Evolutionary conservation across 2,113 vertebrate genomes (phyloP).

Genomic region (Sturnira hondurensis): DNA sequence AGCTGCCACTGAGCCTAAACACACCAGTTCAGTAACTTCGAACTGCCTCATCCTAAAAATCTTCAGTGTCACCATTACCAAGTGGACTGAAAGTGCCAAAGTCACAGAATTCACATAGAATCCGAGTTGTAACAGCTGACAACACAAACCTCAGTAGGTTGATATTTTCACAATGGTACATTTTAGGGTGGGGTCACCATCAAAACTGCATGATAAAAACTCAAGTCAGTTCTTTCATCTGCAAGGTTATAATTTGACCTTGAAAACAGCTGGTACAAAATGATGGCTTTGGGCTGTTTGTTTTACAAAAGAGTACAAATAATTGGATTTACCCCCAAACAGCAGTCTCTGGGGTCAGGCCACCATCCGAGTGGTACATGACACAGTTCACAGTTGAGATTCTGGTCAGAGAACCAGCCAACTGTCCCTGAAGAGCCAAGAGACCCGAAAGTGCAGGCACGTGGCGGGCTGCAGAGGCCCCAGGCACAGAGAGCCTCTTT

Average conservation of each 20-base stretch:
- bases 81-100: not conserved
- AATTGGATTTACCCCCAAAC: not conserved
- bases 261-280: not conserved
- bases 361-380: not conserved
- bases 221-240: not conserved
- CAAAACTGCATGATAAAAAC: not conserved
- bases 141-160: not conserved
- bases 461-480: not conserved
- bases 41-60: not conserved
- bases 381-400: not conserved
- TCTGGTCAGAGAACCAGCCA: not conserved
- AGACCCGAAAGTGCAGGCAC: not conserved
- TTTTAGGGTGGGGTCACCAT: not conserved
- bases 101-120: not conserved
- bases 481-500: not conserved
- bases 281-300: not conserved
- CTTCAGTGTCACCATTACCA: not conserved
- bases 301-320: not conserved
- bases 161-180: not conserved
- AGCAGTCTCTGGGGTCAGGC: not conserved
- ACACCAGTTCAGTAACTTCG: not conserved
- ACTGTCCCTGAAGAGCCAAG: not conserved
- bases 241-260: not conserved
- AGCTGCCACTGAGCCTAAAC: not conserved
- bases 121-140: not conserved